These are phyloP conservation scores for Momotus momota DNA, from an alignment of 2,797 vertebrate species.

Conservation along the genomic window DNA sequence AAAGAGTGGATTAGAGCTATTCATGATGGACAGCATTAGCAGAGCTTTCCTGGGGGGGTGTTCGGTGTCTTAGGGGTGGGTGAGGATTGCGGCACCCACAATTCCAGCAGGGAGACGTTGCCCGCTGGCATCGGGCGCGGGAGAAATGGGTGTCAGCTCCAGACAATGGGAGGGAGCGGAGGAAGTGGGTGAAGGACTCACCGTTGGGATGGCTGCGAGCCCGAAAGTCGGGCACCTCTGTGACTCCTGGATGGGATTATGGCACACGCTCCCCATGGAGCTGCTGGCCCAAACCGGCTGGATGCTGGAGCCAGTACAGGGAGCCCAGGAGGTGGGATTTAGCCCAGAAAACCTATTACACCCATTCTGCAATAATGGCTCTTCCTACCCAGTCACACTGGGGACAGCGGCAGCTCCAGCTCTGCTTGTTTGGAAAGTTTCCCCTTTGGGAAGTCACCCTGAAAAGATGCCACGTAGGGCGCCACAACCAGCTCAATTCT, in stretches of 20 bases:
- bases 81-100: neutral
- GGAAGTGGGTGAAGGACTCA: neutral
- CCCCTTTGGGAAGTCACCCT: neutral
- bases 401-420: neutral
- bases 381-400: neutral
- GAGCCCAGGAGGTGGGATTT: neutral
- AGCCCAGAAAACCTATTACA: neutral
- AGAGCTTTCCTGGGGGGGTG: neutral
- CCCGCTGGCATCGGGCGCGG: fast-evolving
- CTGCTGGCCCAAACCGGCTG: neutral
- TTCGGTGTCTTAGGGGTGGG: neutral
- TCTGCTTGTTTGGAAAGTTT: neutral
- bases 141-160: neutral
- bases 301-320: neutral
- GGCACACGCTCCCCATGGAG: neutral
- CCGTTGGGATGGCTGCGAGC: neutral
- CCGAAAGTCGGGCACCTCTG: neutral
- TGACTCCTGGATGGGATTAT: neutral
- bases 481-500: neutral
- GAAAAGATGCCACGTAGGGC: fast-evolving
- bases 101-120: neutral
- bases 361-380: neutral
- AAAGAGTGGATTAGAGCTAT: constrained; percentile 38
- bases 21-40: constrained; percentile 27
- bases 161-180: neutral